Base-by-base conservation (phyloP, 2,113 vertebrate genomes). In the Gopherus evgoodei region DNA sequence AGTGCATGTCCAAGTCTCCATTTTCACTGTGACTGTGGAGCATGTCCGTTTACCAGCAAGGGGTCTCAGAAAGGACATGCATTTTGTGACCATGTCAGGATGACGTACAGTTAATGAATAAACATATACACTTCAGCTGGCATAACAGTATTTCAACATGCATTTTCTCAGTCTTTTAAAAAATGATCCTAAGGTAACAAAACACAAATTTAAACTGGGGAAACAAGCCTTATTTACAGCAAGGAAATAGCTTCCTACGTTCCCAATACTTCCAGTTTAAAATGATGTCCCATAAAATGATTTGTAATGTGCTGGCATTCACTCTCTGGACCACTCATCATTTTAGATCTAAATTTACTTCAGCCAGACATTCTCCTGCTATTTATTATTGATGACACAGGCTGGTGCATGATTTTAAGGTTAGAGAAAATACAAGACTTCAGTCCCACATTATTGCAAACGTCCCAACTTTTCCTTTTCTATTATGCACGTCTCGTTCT, bases 281-380 rank as follows among this genome's bases (percentile, higher is more conserved):
- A 93, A 94, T 52, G 92, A 91, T 92, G 50, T 89, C 94, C 95
- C 83, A 93, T 90, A 93, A 94, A 91, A 88, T 8, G 0, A 96
- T 92, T 90, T 92, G 80, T 84, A 19, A 93, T 96, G 87, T 86
- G 90, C 84, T 93, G 94, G 90, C 92, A 95, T 91, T 89, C 86
- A 50, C 88, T 93, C 95, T 80, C 69, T 96, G 81, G 94, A 90
- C 80, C 90, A 95, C 59, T 59, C 96, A 86, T 62, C 78, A 90
- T 81, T 87, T 29, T 56, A 92, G 96, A 94, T 16, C 59, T 62
- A 94, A 49, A 29, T 94, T 95, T 94, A 90, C 92, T 86, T 91
- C 93, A 95, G 93, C 76, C 83, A 93, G 91, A 83, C 87, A 59
- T 94, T 94, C 91, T 89, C 78, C 93, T 84, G 86, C 88, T 91